These are phyloP conservation scores for Imbricaverruca yamaguchii DNA, from an alignment of 2,888 invertebrate species.

Conservation along the genomic window DNA sequence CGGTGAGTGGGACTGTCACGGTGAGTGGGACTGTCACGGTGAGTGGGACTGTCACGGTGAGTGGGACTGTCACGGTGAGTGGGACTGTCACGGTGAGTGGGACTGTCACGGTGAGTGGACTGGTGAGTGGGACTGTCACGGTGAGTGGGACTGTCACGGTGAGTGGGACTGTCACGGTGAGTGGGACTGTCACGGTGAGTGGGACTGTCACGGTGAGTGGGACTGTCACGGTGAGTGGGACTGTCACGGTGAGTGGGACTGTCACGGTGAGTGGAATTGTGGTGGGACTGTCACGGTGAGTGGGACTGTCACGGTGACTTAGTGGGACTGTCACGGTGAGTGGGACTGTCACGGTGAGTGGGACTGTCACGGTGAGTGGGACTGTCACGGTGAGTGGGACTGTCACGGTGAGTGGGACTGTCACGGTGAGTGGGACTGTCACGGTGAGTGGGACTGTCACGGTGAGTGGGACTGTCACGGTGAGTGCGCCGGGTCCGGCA, in stretches of 20 bases:
- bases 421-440: not conserved
- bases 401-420: not conserved
- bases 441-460: not conserved
- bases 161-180: not conserved
- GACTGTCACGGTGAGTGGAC: no score
- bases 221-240: not conserved
- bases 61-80: not conserved
- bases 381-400: not conserved
- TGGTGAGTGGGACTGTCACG: not conserved
- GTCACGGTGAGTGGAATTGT: no score
- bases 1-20: not conserved
- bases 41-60: not conserved
- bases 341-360: not conserved
- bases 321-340: not conserved
- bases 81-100: not conserved
- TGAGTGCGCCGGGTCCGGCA: no score
- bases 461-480: not conserved
- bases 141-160: not conserved
- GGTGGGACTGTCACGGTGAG: not conserved
- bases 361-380: not conserved
- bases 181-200: not conserved
- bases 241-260: not conserved
- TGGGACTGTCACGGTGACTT: no score
- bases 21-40: not conserved
- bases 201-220: not conserved